Evolutionary conservation across 2,797 vertebrate genomes (phyloP).

Genomic region (Glyptemys insculpta): DNA sequence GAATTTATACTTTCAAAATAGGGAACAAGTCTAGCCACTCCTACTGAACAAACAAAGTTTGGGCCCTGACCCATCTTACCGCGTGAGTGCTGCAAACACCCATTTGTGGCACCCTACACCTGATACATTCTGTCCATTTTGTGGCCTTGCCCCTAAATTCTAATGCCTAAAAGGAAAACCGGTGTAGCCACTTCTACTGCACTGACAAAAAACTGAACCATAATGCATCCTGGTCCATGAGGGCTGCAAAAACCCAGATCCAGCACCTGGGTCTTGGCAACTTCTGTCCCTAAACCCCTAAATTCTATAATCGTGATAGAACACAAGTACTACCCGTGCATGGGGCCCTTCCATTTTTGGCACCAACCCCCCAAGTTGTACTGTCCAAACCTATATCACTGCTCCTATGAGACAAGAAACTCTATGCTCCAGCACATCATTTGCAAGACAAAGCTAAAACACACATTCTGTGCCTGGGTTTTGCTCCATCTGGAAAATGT

Average conservation of each 20-base stretch:
- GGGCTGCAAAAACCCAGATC: accelerated
- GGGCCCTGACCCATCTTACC: background rate
- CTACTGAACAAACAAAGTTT: background rate
- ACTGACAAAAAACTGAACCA: accelerated
- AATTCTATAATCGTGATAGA: accelerated
- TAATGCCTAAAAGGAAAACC: background rate
- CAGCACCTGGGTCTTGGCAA: accelerated
- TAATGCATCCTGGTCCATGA: accelerated
- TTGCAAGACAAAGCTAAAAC: background rate
- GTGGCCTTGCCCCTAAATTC: background rate
- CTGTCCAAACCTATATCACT: accelerated
- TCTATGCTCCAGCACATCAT: accelerated
- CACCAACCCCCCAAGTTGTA: accelerated
- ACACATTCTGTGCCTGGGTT: background rate
- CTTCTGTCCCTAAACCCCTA: background rate
- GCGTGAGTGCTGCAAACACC: background rate
- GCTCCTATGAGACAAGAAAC: background rate
- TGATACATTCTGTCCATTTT: background rate
- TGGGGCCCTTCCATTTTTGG: background rate
- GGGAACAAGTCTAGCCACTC: background rate
- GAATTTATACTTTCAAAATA: background rate
- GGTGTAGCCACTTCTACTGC: background rate
- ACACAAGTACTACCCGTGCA: accelerated
- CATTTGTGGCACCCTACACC: background rate
- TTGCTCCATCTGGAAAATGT: accelerated